phyloP scores from a whole-genome alignment of 2,888 invertebrate genomes.

The Sphaeridia pumilis region DNA sequence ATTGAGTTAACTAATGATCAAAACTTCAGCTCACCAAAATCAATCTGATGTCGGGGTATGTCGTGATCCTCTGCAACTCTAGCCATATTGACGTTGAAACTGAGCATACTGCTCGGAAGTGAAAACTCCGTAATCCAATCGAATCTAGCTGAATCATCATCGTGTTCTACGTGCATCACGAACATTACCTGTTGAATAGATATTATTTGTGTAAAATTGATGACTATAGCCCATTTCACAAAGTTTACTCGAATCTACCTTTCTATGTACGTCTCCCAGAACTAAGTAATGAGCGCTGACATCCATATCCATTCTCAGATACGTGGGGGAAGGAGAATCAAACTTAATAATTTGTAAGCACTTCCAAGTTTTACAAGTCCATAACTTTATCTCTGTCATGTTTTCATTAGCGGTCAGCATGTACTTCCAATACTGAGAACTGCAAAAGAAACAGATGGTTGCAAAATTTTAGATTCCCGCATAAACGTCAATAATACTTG shows the following conservation, averaged over 20 bases:
- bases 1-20: too few relatives aligned
- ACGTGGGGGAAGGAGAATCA: slow-evolving; percentile 40
- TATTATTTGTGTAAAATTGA: too few relatives aligned
- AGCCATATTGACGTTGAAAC: slow-evolving; percentile 77
- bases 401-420: slow-evolving; percentile 81
- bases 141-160: slow-evolving; percentile 53
- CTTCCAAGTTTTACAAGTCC: slow-evolving; percentile 91
- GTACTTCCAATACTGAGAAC: slow-evolving; percentile 84
- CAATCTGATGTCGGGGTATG: slow-evolving; percentile 10
- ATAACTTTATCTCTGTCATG: slow-evolving; percentile 79
- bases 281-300: slow-evolving; percentile 72
- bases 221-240: too few relatives aligned
- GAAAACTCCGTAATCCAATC: slow-evolving; percentile 73
- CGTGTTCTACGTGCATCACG: slow-evolving; percentile 56
- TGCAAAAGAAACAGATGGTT: slow-evolving; percentile 38
- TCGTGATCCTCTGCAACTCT: slow-evolving; percentile 39
- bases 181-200: slow-evolving; percentile 64
- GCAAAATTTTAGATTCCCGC: too few relatives aligned
- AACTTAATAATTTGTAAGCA: slow-evolving; percentile 77
- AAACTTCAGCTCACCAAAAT: slow-evolving; percentile 22
- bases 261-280: slow-evolving; percentile 73
- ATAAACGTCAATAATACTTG: too few relatives aligned
- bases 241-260: too few relatives aligned
- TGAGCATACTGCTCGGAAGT: slow-evolving; percentile 73
- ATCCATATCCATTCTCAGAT: slow-evolving; percentile 48